Percentiles rank a stretch among this genome's conserved stretches.
Evolutionary conservation across 92 coral and sea anemone genomes (phyloP).

Genomic region (Anthopleura xanthogrammica): DNA sequence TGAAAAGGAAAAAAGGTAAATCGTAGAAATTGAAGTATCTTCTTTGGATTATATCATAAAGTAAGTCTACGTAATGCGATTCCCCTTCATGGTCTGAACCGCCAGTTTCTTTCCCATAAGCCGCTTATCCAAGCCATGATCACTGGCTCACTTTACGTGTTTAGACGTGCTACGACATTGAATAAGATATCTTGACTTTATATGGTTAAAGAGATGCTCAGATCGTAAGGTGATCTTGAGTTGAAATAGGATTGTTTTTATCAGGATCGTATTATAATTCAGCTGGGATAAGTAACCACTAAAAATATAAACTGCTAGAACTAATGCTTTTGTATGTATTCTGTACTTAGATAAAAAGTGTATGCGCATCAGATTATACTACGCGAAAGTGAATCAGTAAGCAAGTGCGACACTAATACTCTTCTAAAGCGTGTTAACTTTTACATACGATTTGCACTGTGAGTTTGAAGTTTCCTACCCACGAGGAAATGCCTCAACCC

Average conservation of each 20-base stretch:
- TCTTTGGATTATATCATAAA: no score
- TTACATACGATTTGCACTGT: no score
- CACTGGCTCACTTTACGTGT: slow-evolving; percentile 5
- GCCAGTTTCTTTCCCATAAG: background rate
- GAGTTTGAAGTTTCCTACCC: no score
- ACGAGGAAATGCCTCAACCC: no score
- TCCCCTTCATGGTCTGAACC: background rate
- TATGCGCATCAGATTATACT: no score
- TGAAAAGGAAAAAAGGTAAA: background rate
- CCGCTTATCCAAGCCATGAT: background rate
- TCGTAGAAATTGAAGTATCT: no score
- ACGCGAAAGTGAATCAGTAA: no score
- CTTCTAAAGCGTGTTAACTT: no score
- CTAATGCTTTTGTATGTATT: no score
- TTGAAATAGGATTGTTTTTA: background rate
- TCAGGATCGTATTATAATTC: background rate
- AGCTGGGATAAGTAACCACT: background rate
- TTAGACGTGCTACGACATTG: background rate
- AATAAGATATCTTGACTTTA: background rate
- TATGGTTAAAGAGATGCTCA: background rate
- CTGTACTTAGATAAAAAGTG: no score
- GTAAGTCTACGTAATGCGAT: no score
- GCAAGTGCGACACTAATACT: no score
- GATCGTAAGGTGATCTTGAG: background rate
- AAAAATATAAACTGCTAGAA: background rate